These are phyloP conservation scores for Tyrophagus putrescentiae DNA, from an alignment of 1,140 invertebrate species.

Conservation along the genomic window DNA sequence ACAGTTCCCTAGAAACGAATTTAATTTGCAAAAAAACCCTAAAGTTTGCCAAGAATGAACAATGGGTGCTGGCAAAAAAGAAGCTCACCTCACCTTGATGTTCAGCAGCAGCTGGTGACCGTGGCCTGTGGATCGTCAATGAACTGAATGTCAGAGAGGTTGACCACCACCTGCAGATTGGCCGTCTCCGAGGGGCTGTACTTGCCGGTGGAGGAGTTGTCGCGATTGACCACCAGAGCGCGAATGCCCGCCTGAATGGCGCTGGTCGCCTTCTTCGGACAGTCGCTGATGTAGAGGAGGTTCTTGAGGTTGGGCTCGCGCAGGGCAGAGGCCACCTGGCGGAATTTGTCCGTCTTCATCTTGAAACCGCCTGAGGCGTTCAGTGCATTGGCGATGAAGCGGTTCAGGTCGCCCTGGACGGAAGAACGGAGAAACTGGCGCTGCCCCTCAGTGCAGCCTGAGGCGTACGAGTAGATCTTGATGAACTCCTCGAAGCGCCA, in stretches of 20 bases:
- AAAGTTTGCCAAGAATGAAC: too few species aligned
- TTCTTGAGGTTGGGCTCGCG: slow-evolving; percentile 10
- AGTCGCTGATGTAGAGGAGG: slow-evolving; percentile 14
- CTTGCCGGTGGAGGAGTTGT: not conserved
- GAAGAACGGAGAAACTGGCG: slow-evolving; percentile 6
- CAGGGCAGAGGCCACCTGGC: not conserved
- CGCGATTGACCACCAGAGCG: slow-evolving; percentile 1
- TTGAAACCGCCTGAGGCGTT: slow-evolving; percentile 10
- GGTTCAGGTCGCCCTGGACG: not conserved
- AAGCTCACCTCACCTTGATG: too few species aligned
- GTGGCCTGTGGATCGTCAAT: not conserved
- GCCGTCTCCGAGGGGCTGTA: not conserved
- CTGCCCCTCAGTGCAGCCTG: slow-evolving; percentile 3
- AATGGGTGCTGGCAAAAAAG: too few species aligned
- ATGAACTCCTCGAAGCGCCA: slow-evolving; percentile 20
- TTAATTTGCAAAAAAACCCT: too few species aligned
- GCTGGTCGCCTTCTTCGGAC: not conserved
- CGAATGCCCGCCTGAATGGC: not conserved
- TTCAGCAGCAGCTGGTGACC: not conserved
- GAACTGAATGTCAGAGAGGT: slow-evolving; percentile 2
- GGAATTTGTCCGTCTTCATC: slow-evolving; percentile 3
- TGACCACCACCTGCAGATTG: not conserved
- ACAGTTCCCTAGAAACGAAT: too few species aligned
- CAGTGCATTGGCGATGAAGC: slow-evolving; percentile 12
- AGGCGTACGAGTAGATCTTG: slow-evolving; percentile 20